Conservation (phyloP, 37 sponge, comb jelly and placozoan species). For the Ephydatia muelleri region DNA sequence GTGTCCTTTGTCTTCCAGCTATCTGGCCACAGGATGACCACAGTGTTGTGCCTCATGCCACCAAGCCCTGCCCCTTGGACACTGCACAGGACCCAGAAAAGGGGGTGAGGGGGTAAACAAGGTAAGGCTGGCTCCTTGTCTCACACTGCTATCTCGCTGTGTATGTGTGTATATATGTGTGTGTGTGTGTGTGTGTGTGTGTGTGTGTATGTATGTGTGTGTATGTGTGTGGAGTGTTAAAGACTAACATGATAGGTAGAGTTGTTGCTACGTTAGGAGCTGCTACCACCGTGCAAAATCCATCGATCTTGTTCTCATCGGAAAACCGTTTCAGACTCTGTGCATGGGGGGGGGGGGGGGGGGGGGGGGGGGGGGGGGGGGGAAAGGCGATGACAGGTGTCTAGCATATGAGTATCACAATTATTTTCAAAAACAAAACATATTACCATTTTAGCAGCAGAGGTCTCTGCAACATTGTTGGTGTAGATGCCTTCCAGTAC, state of each 20-base stretch:
- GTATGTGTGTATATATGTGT: no score
- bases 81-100: slow-evolving; percentile 24
- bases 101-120: background rate
- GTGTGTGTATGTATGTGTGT: no score
- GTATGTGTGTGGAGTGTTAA: no score
- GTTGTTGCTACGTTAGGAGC: slow-evolving; percentile 20
- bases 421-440: background rate
- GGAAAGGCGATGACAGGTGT: no score
- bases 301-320: slow-evolving; percentile 80
- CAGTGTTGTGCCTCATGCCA: slow-evolving; percentile 93
- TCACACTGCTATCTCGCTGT: no score
- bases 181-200: no score
- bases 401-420: background rate
- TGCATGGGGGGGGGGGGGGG: background rate
- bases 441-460: slow-evolving; percentile 75
- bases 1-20: slow-evolving; percentile 83
- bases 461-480: slow-evolving; percentile 62
- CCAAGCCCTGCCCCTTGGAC: slow-evolving; percentile 94
- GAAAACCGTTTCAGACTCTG: slow-evolving; percentile 74
- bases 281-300: slow-evolving; percentile 83
- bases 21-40: slow-evolving; percentile 94
- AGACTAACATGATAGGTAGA: background rate
- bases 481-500: slow-evolving; percentile 72
- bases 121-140: no score
- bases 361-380: background rate